phyloP scores from a whole-genome alignment of 2,888 invertebrate species.

The Alcis repandata region DNA sequence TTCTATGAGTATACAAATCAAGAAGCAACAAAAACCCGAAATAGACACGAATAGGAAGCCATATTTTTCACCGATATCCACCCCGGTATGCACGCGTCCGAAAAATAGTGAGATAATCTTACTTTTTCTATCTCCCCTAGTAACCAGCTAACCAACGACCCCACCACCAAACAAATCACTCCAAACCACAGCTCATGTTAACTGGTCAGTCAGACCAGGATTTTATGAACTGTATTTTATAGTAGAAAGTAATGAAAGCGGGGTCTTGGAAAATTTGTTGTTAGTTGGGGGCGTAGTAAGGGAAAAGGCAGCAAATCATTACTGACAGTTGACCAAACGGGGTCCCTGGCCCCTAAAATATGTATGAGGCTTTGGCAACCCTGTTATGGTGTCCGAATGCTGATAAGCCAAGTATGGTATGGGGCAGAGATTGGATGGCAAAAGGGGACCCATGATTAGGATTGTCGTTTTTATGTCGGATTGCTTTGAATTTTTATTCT shows the following conservation, averaged over 20 bases:
- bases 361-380: conserved; percentile 83
- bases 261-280: conserved; percentile 58
- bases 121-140: conserved; percentile 81
- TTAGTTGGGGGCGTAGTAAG: conserved; percentile 75
- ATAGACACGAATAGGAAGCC: conserved; percentile 83
- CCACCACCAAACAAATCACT: conserved; percentile 7
- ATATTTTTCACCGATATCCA: conserved; percentile 82
- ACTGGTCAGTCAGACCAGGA: conserved; percentile 46
- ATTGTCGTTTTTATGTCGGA: conserved; percentile 67
- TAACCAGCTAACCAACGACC: conserved; percentile 53
- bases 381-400: conserved; percentile 87
- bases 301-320: conserved; percentile 85
- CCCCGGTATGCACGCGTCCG: conserved; percentile 80
- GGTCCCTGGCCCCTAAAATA: conserved; percentile 83
- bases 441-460: conserved; percentile 71
- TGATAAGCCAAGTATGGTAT: conserved; percentile 83
- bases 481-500: conserved; percentile 47
- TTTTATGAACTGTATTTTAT: conserved; percentile 42
- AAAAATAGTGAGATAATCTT: conserved; percentile 85
- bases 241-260: conserved; percentile 6
- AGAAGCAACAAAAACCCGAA: conserved; percentile 53
- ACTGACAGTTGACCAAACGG: conserved; percentile 87
- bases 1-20: conserved; percentile 28
- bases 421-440: conserved; percentile 65
- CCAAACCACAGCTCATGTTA: conserved; percentile 10